Base-by-base conservation (phyloP, 1,140 invertebrate species). In the Augochlora pura region DNA sequence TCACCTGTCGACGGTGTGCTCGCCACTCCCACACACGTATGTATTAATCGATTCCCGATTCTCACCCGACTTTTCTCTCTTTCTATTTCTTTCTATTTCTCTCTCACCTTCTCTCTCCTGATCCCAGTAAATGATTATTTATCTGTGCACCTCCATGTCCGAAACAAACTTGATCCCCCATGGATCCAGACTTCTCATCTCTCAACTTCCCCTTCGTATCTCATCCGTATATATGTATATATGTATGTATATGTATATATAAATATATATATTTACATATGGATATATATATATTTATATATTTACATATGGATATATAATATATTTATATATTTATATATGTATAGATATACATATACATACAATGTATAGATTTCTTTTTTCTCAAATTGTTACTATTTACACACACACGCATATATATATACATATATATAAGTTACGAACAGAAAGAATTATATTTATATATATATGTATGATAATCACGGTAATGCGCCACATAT, bases 401-500 rank as follows among this genome's bases (percentile, higher is more conserved):
- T n/a, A n/a, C n/a, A 32, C 32, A 32, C 32, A 32, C 32, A 32
- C 32, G 32, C 32, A 70, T 66, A 71, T 77, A 71, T 75, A 80
- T 84, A 72, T 63, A 77, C 72, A 52, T 38, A 57, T 54, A 80
- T n/a, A n/a, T n/a, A n/a, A n/a, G n/a, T n/a, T n/a, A n/a, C n/a
- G n/a, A 70, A 65, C 89, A 88, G n/a, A n/a, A n/a, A 32, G 1
- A 32, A 32, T 2, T 84, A 76, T 18, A n/a, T n/a, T 8, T 89
- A 57, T 91, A 91, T 86, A 91, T 90, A 77, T 77, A 77, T 78
- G 72, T 78, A 72, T 84, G 91, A 91, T 91, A 91, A 91, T 91
- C 89, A 91, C 89, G 90, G 91, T 92, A 92, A 91, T 93, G 91
- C 89, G 90, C 87, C 89, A 90, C 88, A 90, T 88, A 89, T 92